Evolutionary conservation across 2,797 vertebrate species (phyloP).

Genomic region (Anomalospiza imberbis): DNA sequence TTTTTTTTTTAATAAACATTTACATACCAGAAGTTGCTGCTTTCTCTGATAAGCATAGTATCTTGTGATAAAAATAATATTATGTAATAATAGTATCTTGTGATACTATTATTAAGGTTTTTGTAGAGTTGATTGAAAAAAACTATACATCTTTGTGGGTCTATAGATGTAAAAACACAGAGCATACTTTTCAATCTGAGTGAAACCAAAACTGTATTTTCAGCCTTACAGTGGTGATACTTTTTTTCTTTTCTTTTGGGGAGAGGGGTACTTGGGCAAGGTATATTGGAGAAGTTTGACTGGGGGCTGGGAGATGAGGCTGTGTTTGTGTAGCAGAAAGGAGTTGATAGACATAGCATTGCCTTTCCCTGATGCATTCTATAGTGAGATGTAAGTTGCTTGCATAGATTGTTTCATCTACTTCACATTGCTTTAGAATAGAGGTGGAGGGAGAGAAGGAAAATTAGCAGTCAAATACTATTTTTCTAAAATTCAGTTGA

Average conservation of each 20-base stretch:
- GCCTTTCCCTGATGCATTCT: not conserved
- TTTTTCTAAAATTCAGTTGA: not conserved
- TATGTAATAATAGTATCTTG: not conserved
- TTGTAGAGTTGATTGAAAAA: not conserved
- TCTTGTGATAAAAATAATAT: not conserved
- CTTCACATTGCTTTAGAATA: not conserved
- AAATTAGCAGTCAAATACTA: not conserved
- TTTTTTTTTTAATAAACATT: not conserved
- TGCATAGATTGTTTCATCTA: not conserved
- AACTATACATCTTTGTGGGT: not conserved
- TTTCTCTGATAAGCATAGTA: constrained; percentile 2
- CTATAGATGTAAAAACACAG: not conserved
- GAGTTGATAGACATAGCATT: not conserved
- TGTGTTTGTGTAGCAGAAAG: not conserved
- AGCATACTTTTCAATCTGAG: not conserved
- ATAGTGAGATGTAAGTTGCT: not conserved
- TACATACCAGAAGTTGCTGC: not conserved
- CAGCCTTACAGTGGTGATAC: not conserved
- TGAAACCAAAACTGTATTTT: not conserved
- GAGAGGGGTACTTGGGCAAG: accelerated
- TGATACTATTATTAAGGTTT: not conserved
- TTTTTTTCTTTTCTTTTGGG: not conserved
- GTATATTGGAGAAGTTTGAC: not conserved
- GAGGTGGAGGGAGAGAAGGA: not conserved
- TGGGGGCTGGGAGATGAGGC: not conserved